Evolutionary conservation across 2,113 vertebrate species (phyloP).

Genomic region (Panthera leo): DNA sequence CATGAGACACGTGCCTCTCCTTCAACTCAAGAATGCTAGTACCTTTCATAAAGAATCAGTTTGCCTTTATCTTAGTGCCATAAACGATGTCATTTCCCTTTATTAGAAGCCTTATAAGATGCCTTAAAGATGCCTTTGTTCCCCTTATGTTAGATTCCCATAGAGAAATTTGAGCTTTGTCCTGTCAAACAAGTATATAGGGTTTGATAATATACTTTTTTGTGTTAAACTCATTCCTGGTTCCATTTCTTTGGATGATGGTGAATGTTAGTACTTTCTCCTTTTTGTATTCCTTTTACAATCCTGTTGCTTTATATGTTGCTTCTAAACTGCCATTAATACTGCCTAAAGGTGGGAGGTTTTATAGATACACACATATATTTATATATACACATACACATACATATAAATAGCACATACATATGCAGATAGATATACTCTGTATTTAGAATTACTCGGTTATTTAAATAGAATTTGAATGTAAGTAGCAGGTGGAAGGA

Average conservation of each 20-base stretch:
- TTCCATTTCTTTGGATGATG: background rate
- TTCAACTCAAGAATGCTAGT: background rate
- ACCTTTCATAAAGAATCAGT: background rate
- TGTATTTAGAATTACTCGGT: background rate
- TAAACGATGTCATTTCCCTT: background rate
- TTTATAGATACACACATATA: background rate
- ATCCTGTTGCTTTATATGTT: background rate
- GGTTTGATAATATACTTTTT: background rate
- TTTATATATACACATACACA: background rate
- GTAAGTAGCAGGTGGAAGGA: background rate
- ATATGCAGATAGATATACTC: background rate
- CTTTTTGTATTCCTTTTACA: background rate
- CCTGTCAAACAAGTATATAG: background rate
- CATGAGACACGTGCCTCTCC: background rate
- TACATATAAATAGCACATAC: background rate
- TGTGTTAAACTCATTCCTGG: background rate
- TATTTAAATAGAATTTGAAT: conserved; percentile 3
- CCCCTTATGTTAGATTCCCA: background rate
- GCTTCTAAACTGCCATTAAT: background rate
- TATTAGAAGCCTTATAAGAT: background rate
- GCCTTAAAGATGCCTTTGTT: background rate
- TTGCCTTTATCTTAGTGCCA: background rate
- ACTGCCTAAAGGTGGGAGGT: background rate
- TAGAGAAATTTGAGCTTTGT: background rate
- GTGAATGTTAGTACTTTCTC: background rate